Evolutionary conservation across 2,797 vertebrate genomes (phyloP).

Genomic region (Lepus townsendii): DNA sequence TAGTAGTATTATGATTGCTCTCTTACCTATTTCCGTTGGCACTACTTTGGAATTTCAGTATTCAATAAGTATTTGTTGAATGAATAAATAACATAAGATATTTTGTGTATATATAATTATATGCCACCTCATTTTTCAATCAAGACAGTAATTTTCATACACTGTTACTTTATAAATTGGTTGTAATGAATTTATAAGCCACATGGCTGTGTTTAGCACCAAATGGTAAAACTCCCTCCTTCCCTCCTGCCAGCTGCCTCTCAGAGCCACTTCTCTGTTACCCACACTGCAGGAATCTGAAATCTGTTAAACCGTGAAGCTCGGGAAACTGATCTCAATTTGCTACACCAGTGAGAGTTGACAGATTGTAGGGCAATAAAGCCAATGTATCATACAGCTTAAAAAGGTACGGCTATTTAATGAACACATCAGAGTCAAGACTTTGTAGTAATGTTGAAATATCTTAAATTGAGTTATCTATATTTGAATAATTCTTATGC

Average conservation of each 20-base stretch:
- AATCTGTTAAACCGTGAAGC: background rate
- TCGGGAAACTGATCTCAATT: background rate
- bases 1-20: background rate
- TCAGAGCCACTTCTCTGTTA: background rate
- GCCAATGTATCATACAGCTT: background rate
- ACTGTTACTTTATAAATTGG: background rate
- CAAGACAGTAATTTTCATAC: background rate
- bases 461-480: background rate
- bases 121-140: background rate
- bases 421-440: background rate
- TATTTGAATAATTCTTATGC: background rate
- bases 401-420: background rate
- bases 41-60: background rate
- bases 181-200: slow-evolving; percentile 26
- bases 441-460: background rate
- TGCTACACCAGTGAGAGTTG: background rate
- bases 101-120: background rate
- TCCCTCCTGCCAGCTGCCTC: background rate
- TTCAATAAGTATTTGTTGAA: background rate
- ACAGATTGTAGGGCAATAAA: background rate
- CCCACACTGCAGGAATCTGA: background rate
- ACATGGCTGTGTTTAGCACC: slow-evolving; percentile 38
- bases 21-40: background rate
- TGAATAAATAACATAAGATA: background rate
- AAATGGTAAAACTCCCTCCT: background rate